These are phyloP conservation scores for Pachymerium ferrugineum DNA, from an alignment of 2,888 invertebrate genomes.

Conservation along the genomic window DNA sequence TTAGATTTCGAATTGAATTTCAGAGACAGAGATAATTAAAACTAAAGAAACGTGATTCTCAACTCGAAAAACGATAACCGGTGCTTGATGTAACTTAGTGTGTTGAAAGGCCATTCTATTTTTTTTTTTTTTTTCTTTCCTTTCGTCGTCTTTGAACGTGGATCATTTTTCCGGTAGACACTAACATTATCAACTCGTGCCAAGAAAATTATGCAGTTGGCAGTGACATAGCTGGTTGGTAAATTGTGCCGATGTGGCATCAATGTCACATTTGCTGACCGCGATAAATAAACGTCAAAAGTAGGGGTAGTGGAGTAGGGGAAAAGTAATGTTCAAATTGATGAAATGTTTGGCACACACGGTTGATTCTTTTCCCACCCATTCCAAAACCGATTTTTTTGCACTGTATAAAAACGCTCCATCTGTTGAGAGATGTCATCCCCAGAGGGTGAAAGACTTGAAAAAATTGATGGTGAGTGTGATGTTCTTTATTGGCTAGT, in stretches of 20 bases:
- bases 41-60: too few species aligned
- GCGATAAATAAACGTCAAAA: neutral
- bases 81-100: too few species aligned
- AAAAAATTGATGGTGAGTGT: too few species aligned
- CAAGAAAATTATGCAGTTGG: slow-evolving; percentile 10
- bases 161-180: slow-evolving; percentile 15
- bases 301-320: too few species aligned
- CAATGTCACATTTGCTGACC: slow-evolving; percentile 1
- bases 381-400: neutral
- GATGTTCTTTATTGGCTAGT: too few species aligned
- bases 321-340: neutral
- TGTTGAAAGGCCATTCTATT: neutral
- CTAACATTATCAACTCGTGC: neutral
- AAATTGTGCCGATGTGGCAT: slow-evolving; percentile 8
- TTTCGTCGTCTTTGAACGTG: too few species aligned
- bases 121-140: neutral
- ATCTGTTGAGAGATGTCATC: too few species aligned
- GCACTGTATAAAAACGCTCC: neutral
- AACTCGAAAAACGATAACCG: too few species aligned
- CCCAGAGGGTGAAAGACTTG: too few species aligned
- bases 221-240: neutral
- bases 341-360: neutral
- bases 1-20: too few species aligned
- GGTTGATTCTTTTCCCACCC: neutral
- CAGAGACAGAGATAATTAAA: too few species aligned